Evolutionary conservation across 2,888 invertebrate species (phyloP), one percentile per base, ranked within the genome.

Genomic region (Thumatha senex): DNA sequence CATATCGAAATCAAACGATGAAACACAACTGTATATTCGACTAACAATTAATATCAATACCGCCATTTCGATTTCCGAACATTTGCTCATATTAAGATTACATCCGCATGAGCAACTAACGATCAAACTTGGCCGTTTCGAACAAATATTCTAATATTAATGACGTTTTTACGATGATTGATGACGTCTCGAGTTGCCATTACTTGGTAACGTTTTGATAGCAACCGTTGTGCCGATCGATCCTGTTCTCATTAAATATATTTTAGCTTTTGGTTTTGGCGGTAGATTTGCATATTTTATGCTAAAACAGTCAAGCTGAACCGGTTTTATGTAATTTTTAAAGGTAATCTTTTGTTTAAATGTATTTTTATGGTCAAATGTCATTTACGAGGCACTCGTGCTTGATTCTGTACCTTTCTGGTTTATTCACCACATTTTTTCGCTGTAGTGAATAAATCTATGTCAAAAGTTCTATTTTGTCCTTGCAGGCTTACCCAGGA

Each of bases 131-230:
- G n/a, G 31, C 8, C 39, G 30, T 49, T 33, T n/a, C 40, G 42
- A 49, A 49, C 49, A 49, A 49, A 54, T 48, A 64, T 68, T 65
- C 55, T 61, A 57, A 68, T 68, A 68, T 68, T 64, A 68, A 65
- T 68, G 69, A 68, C 69, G 52, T 52, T 40, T 55, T 54, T 30
- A 42, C 52, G 46, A 63, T 67, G 67, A 65, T 67, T 58, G 64
- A 65, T 67, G 67, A 61, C 65, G 58, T 67, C 65, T 67, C 54
- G 43, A 35, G 41, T 47, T 47, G 42, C 43, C 47, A 44, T 40
- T 41, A 35, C 40, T 36, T 38, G 44, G n/a, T n/a, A 35, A 42
- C 63, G 52, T 61, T 50, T 60, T 51, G 51, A 61, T 63, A 67
- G 61, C 58, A 61, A 63, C 67, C 56, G 56, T 54, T 52, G 41